phyloP scores from a whole-genome alignment of 2,888 invertebrate genomes.

The Elmis aenea region DNA sequence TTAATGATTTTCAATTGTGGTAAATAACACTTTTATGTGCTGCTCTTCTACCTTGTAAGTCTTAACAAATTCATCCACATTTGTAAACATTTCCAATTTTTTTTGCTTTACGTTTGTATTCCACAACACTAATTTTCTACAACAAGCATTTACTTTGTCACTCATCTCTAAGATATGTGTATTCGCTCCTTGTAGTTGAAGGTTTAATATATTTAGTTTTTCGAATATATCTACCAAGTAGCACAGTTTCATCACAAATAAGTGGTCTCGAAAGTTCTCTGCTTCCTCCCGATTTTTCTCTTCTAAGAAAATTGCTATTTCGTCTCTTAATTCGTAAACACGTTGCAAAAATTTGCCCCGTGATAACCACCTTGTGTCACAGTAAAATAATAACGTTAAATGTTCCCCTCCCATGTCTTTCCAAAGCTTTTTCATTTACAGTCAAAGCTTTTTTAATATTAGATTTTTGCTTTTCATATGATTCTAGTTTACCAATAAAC shows the following conservation, averaged over 20 bases:
- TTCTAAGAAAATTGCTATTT: conserved; percentile 15
- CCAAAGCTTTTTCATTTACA: too few species aligned
- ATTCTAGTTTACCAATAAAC: too few species aligned
- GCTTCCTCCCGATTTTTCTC: conserved; percentile 13
- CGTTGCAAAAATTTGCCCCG: conserved; percentile 18
- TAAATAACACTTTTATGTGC: conserved; percentile 9
- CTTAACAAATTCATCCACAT: conserved; percentile 7
- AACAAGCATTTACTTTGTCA: conserved; percentile 13
- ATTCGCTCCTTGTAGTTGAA: conserved; percentile 16
- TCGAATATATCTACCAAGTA: conserved; percentile 22
- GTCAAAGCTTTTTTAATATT: too few species aligned
- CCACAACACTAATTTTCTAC: conserved; percentile 17
- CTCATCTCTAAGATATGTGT: conserved; percentile 14
- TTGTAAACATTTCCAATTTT: conserved; percentile 8
- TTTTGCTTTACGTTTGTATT: conserved; percentile 8
- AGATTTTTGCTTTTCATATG: too few species aligned
- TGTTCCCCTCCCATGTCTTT: conserved; percentile 18
- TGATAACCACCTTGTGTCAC: conserved; percentile 20
- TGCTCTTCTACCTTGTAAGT: conserved; percentile 3
- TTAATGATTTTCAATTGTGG: conserved; percentile 9
- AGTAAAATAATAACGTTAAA: conserved; percentile 19
- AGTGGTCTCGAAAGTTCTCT: conserved; percentile 9
- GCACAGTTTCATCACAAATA: conserved; percentile 15
- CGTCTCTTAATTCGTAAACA: conserved; percentile 16
- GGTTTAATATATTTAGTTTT: conserved; percentile 16